These are phyloP conservation scores for Globicephala melas DNA, from an alignment of 2,113 vertebrate species.

Conservation along the genomic window DNA sequence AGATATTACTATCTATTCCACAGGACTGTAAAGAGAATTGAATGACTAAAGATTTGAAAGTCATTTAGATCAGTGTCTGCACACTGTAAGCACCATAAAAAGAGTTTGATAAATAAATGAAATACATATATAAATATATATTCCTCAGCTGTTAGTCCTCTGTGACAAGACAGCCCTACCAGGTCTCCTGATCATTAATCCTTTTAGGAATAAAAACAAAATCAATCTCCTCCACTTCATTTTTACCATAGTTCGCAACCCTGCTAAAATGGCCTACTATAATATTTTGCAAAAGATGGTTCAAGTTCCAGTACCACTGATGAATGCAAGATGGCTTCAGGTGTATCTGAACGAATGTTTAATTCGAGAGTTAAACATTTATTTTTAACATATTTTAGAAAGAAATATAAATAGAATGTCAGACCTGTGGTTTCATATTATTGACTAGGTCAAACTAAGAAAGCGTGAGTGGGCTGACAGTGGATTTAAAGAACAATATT, in stretches of 20 bases:
- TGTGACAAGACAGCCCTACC: neutral
- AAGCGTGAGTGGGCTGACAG: neutral
- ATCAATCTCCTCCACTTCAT: neutral
- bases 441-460: neutral
- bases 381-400: constrained; percentile 12
- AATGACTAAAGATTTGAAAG: constrained; percentile 7
- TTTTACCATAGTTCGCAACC: constrained; percentile 28
- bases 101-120: constrained; percentile 8
- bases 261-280: neutral
- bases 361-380: constrained; percentile 37
- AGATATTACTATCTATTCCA: neutral
- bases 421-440: constrained; percentile 22
- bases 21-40: neutral
- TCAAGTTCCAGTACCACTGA: neutral
- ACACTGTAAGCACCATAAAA: neutral
- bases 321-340: neutral
- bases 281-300: neutral
- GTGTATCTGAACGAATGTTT: constrained; percentile 18
- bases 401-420: constrained; percentile 41
- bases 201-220: neutral
- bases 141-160: neutral
- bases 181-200: constrained; percentile 10
- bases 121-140: neutral
- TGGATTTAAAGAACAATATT: constrained; percentile 16
- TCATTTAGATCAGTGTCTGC: neutral